A percentile compares a stretch with the other conserved stretches of the same genome.
Conservation (phyloP, 2,797 vertebrate species). For the Microchirus variegatus region DNA sequence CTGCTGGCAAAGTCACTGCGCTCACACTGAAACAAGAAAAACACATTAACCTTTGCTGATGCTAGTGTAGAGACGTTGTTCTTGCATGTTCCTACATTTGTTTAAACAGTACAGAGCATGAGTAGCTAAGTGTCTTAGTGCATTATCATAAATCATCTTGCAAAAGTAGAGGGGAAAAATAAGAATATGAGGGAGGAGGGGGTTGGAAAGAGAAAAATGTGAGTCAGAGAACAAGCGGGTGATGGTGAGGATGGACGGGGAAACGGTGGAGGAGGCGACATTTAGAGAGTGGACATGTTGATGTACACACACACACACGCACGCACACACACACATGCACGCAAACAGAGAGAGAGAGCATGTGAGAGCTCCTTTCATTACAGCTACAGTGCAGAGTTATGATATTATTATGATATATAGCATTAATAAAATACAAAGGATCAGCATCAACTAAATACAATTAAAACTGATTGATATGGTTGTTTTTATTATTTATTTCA, state of each 20-base stretch:
- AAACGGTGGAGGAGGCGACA: slow-evolving; percentile 19
- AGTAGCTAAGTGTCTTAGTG: too few relatives aligned
- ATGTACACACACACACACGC: too few relatives aligned
- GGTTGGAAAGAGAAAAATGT: too few relatives aligned
- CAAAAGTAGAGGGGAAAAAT: too few relatives aligned
- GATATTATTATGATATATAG: not conserved
- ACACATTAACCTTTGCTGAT: slow-evolving; percentile 6
- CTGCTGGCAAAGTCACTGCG: too few relatives aligned
- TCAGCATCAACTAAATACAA: not conserved
- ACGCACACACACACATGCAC: slow-evolving; percentile 7
- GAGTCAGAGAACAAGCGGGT: too few relatives aligned
- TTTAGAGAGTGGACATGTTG: slow-evolving; percentile 26
- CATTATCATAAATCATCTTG: too few relatives aligned
- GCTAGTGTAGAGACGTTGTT: not conserved
- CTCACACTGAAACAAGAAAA: not conserved
- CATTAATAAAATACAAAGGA: not conserved
- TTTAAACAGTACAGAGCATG: too few relatives aligned
- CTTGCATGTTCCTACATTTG: not conserved
- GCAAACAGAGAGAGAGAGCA: slow-evolving; percentile 4
- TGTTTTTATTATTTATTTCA: too few relatives aligned
- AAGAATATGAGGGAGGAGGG: too few relatives aligned
- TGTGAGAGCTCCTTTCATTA: slow-evolving; percentile 1
- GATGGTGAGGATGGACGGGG: slow-evolving; percentile 2
- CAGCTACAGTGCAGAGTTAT: not conserved
- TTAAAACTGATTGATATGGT: not conserved